These are phyloP conservation scores for Lamellibrachia luymesi DNA, from an alignment of 1,140 invertebrate genomes.

Conservation along the genomic window DNA sequence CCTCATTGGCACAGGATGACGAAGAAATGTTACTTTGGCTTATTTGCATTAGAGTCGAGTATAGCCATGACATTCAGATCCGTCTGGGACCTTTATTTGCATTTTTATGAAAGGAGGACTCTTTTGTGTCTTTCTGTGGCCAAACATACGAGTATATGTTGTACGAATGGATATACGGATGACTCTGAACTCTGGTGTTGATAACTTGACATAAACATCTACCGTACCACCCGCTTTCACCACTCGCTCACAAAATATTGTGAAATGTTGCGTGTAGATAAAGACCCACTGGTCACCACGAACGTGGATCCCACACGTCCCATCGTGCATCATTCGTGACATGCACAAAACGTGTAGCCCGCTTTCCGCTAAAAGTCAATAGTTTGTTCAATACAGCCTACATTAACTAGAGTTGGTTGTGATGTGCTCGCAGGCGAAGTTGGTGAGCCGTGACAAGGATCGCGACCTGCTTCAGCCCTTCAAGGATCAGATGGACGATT, in stretches of 20 bases:
- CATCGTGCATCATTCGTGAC: not conserved
- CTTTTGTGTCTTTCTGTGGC: not conserved
- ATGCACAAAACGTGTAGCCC: constrained; percentile 34
- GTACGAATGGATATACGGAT: not conserved
- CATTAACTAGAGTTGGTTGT: not conserved
- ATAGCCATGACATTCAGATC: too few species aligned
- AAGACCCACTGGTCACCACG: not conserved
- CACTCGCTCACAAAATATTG: not conserved
- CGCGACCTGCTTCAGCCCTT: constrained; percentile 18
- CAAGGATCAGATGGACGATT: constrained; percentile 25
- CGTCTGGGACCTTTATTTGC: too few species aligned
- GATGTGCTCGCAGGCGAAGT: constrained; percentile 14
- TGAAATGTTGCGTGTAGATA: not conserved
- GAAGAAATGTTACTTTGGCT: not conserved
- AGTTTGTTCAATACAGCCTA: not conserved
- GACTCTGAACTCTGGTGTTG: not conserved
- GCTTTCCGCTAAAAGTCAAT: constrained; percentile 29
- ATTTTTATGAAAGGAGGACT: too few species aligned
- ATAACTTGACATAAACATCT: not conserved
- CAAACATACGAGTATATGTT: not conserved
- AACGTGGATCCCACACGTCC: not conserved
- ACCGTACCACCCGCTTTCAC: not conserved
- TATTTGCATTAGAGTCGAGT: too few species aligned
- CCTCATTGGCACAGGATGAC: not conserved
- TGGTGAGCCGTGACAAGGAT: not conserved